A percentile compares a stretch with the other conserved stretches of the same genome.
phyloP scores from a whole-genome alignment of 2,888 invertebrate species.

The Hirtodrosophila alboralis region DNA sequence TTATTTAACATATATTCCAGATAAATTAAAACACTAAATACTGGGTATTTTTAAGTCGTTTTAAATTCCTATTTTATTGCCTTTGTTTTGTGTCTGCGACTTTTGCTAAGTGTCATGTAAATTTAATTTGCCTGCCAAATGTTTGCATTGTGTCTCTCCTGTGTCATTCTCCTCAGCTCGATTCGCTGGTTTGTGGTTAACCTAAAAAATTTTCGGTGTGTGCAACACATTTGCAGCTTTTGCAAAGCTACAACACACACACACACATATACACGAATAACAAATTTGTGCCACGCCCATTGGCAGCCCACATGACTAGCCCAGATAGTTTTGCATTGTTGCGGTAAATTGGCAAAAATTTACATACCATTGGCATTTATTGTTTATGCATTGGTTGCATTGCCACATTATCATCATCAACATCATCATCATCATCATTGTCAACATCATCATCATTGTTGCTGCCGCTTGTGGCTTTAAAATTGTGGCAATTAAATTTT shows the following conservation, averaged over 20 bases:
- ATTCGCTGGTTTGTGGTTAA: conserved; percentile 60
- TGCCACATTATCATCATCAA: conserved; percentile 33
- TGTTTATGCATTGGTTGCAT: conserved; percentile 70
- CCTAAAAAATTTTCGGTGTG: conserved; percentile 66
- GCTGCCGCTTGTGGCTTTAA: conserved; percentile 54
- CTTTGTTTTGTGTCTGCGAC: conserved; percentile 33
- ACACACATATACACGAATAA: no score
- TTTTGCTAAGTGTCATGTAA: conserved; percentile 50
- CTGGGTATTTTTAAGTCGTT: conserved; percentile 7
- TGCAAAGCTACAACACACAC: conserved; percentile 45
- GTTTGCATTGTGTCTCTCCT: conserved; percentile 19
- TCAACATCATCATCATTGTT: conserved; percentile 19
- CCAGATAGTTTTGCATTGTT: conserved; percentile 73
- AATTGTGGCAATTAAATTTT: conserved; percentile 63
- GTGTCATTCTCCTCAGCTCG: not conserved
- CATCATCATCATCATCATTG: conserved; percentile 20
- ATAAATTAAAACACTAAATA: no score
- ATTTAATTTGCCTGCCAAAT: conserved; percentile 63
- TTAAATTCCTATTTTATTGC: conserved; percentile 21
- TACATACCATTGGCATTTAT: conserved; percentile 77
- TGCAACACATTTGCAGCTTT: conserved; percentile 63
- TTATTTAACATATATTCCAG: no score
- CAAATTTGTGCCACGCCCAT: conserved; percentile 2
- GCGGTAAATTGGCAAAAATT: conserved; percentile 77
- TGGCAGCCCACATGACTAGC: conserved; percentile 33